phyloP scores from a whole-genome alignment of 2,888 invertebrate species.

The Scotopteryx bipunctaria region DNA sequence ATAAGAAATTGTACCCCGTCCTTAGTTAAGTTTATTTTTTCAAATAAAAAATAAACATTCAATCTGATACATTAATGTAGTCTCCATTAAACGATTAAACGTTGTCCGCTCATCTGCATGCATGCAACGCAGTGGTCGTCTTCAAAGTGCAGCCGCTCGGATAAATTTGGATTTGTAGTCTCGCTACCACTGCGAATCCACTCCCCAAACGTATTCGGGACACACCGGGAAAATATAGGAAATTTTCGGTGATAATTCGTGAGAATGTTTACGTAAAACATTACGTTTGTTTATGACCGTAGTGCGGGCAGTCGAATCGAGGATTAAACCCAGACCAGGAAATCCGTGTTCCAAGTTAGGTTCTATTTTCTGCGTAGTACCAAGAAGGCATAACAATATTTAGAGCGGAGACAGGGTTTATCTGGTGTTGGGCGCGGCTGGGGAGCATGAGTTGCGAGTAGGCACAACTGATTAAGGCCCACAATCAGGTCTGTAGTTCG shows the following conservation, averaged over 20 bases:
- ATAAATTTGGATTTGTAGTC: slow-evolving; percentile 67
- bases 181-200: slow-evolving; percentile 40
- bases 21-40: slow-evolving; percentile 48
- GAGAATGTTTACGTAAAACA: slow-evolving; percentile 22
- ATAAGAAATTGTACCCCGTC: slow-evolving; percentile 40
- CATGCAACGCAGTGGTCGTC: slow-evolving; percentile 63
- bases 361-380: slow-evolving; percentile 20
- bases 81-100: slow-evolving; percentile 77
- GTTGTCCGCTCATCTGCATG: slow-evolving; percentile 75
- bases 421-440: slow-evolving; percentile 24
- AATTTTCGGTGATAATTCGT: slow-evolving; percentile 17
- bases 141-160: slow-evolving; percentile 70
- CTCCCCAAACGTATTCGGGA: slow-evolving; percentile 48
- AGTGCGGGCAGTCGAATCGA: background rate
- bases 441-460: slow-evolving; percentile 50
- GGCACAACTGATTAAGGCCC: slow-evolving; percentile 75
- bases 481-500: slow-evolving; percentile 82
- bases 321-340: slow-evolving; percentile 14
- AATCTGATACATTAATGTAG: slow-evolving; percentile 74
- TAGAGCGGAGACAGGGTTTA: slow-evolving; percentile 36
- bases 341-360: slow-evolving; percentile 8
- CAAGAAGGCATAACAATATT: slow-evolving; percentile 33
- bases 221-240: slow-evolving; percentile 24
- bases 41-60: slow-evolving; percentile 58
- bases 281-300: slow-evolving; percentile 15